Base-by-base conservation (phyloP, 2,888 invertebrate species). In the Patella caerulea region DNA sequence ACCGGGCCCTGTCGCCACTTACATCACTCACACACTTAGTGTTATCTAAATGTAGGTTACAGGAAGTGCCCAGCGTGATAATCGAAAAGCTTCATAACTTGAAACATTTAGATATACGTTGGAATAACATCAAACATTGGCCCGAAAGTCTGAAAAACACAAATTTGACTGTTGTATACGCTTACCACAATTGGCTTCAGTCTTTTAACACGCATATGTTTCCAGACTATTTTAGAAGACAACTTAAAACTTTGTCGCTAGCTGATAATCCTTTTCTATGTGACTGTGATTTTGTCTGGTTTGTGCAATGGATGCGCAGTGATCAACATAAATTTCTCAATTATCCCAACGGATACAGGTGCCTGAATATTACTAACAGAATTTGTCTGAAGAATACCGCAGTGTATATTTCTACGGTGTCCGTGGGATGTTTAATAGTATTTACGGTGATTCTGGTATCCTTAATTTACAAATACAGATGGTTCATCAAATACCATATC, bases 231-330 rank as follows among this genome's bases (percentile, higher is more conserved):
- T 29, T 79, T 7, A n/a, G 73, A 14, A 55, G 73, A 2, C 54
- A 54, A n/a, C 71, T 82, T 7, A 14, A 73, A 65, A 93, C 92
- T 75, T 78, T 95, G 0, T 93, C 92, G 0, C 73, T 95, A 0
- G 92, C 93, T 0, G 92, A 92, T 0, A 95, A 95, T 85, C 93
- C 93, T 14, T 93, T 94, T 29, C 91, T 94, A 0, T 95, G 95
- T 84, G 93, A 93, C 74, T 94, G 94, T 79, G 88, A 92, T 3
- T 88, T 93, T 0, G n/a, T 75, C 11, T 83, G 83, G 83, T 83
- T 83, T 29, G 45, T 56, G 12, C 71, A 81, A 12, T 84, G 83
- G 84, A 53, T 76, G 14, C 29, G 3, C 9, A 54, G 52, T 11
- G 73, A 71, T n/a, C 54, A 56, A 11, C 24, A 71, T 1, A 54